phyloP scores from a whole-genome alignment of 2,888 invertebrate species.

The Ceramica pisi region DNA sequence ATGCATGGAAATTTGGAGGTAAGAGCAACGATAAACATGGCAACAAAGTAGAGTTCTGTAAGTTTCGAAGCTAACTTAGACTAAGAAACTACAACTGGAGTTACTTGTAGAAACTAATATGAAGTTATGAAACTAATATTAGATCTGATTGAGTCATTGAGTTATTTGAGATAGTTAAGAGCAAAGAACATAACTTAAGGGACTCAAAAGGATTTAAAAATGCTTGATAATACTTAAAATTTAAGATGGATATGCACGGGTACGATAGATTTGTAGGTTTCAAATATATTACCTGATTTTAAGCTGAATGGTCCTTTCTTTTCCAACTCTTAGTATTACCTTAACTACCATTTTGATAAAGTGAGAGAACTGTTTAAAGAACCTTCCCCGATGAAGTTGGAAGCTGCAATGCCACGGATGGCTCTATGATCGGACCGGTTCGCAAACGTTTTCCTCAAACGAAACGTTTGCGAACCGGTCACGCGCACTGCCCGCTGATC shows the following conservation, averaged over 20 bases:
- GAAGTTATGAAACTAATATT: neutral
- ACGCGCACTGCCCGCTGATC: neutral
- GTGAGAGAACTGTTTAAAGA: neutral
- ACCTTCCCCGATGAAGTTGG: constrained; percentile 9
- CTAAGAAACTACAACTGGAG: neutral
- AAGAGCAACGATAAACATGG: neutral
- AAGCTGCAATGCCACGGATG: neutral
- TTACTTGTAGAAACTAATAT: neutral
- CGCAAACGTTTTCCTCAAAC: no score
- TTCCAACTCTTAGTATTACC: neutral
- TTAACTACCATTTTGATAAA: neutral
- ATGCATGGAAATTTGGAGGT: neutral
- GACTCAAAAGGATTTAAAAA: neutral
- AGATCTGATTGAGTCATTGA: neutral
- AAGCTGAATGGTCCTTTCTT: neutral
- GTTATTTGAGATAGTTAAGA: neutral
- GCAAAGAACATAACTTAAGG: neutral
- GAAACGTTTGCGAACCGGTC: constrained; percentile 11
- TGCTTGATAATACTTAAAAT: neutral
- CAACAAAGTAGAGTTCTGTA: neutral
- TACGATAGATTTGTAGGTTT: neutral
- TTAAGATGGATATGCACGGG: neutral
- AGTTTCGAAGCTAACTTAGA: neutral
- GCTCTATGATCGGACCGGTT: neutral
- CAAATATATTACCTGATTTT: neutral